These are phyloP conservation scores for Pseudomyrmex cubaensis DNA, from an alignment of 1,140 invertebrate species.

Conservation along the genomic window DNA sequence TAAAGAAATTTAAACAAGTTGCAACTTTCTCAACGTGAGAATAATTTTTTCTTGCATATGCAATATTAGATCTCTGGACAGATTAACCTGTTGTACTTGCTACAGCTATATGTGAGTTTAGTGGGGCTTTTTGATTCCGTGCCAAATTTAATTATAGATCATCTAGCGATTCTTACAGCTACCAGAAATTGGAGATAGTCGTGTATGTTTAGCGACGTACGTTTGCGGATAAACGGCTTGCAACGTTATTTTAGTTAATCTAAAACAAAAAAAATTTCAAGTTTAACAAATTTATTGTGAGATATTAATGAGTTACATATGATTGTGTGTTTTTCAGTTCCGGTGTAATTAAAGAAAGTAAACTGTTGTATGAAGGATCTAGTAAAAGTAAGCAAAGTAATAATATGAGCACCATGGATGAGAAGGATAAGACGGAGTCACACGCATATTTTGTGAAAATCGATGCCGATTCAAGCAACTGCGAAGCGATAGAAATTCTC, in stretches of 20 bases:
- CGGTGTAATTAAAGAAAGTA: conserved; percentile 26
- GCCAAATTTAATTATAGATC: conserved; percentile 77
- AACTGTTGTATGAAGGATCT: background rate
- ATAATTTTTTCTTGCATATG: background rate
- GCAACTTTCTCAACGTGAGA: background rate
- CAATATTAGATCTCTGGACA: background rate
- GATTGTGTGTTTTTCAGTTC: conserved; percentile 12
- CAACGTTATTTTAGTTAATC: background rate
- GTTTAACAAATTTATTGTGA: background rate
- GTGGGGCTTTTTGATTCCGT: conserved; percentile 64
- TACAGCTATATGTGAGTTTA: conserved; percentile 65
- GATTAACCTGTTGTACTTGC: conserved; percentile 52
- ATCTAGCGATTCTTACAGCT: conserved; percentile 69
- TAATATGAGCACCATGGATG: conserved; percentile 13
- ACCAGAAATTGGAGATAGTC: conserved; percentile 66
- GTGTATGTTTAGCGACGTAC: conserved; percentile 32
- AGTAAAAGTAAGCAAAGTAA: conserved; percentile 23
- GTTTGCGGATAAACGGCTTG: conserved; percentile 31
- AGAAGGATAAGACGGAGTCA: conserved; percentile 21
- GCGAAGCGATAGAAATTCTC: background rate
- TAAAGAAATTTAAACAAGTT: background rate
- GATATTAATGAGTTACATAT: background rate
- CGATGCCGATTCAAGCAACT: background rate
- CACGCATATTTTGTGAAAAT: conserved; percentile 21
- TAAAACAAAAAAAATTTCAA: background rate